Conservation (phyloP, 2,888 invertebrate genomes). For the Anorthoa munda region DNA sequence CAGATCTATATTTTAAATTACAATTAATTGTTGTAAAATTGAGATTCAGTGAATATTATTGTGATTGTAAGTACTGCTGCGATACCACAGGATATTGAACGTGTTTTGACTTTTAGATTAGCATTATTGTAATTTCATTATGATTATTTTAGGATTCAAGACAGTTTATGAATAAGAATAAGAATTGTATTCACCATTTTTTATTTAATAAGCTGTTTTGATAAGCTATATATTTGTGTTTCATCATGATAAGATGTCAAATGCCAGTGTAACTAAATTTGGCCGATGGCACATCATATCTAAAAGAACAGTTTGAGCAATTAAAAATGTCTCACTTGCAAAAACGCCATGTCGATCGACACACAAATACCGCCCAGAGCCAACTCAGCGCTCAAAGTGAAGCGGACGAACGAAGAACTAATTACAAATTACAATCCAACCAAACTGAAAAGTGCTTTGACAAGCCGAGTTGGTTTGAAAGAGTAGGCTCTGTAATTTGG, state of each 20-base stretch:
- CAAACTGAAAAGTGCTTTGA: constrained; percentile 59
- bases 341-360: constrained; percentile 55
- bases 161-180: too few relatives aligned
- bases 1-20: neutral
- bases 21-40: neutral
- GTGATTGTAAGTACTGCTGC: too few relatives aligned
- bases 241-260: neutral
- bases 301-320: neutral
- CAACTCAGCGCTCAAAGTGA: constrained; percentile 71
- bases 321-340: constrained; percentile 14
- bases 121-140: too few relatives aligned
- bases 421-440: constrained; percentile 71
- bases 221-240: too few relatives aligned
- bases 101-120: too few relatives aligned
- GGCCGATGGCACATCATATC: neutral
- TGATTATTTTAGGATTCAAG: too few relatives aligned
- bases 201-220: too few relatives aligned
- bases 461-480: constrained; percentile 26
- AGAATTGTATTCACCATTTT: too few relatives aligned
- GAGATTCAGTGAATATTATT: too few relatives aligned
- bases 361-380: constrained; percentile 61
- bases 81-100: too few relatives aligned
- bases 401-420: constrained; percentile 79
- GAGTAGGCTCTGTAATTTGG: constrained; percentile 51
- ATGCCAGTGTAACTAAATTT: too few relatives aligned